Evolutionary conservation across 2,888 invertebrate genomes (phyloP), one percentile per base, ranked within the genome.

Genomic region (Lithophane socia): DNA sequence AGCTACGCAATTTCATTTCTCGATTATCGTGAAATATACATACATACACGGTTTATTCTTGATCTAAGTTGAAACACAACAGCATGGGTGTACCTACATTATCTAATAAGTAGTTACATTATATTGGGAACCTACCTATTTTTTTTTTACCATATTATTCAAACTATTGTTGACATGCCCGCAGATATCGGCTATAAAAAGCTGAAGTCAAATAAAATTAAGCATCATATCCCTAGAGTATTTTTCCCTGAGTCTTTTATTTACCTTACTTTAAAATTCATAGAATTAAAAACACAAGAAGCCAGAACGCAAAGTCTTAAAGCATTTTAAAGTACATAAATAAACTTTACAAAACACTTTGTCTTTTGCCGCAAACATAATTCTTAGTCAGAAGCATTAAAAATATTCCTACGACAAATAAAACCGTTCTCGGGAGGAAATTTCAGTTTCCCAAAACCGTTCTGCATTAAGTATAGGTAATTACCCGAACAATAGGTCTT

Each of bases 401-500:
- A 82, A 86, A 83, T 80, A 75, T 77, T 86, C 58, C 37, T 66
- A 56, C 75, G 75, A 73, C 73, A 75, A 86, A 79, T 85, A 86
- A 85, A 86, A 81, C 67, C 71, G 65, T 73, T 73, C 73, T 79
- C 68, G 56, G 73, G 81, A 78, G 84, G 77, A 83, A 85, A 90
- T 86, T 87, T 81, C 80, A 83, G 83, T 87, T 86, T 88, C 78
- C 85, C 76, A 69, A 86, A 85, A 81, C 83, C 82, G 77, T 84
- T 83, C 77, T 85, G 85, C 88, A 86, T 89, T 87, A 88, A 86
- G 84, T 87, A 85, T 89, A 88, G 85, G 89, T 90, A 91, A 91
- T 91, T 91, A 90, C 82, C 79, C 77, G 74, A 80, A 90, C 90
- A 90, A 91, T 84, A 82, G 88, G 76, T 29, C 47, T 77, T 61